Base-by-base conservation (phyloP, 2,888 invertebrate genomes). In the Thumatha senex region DNA sequence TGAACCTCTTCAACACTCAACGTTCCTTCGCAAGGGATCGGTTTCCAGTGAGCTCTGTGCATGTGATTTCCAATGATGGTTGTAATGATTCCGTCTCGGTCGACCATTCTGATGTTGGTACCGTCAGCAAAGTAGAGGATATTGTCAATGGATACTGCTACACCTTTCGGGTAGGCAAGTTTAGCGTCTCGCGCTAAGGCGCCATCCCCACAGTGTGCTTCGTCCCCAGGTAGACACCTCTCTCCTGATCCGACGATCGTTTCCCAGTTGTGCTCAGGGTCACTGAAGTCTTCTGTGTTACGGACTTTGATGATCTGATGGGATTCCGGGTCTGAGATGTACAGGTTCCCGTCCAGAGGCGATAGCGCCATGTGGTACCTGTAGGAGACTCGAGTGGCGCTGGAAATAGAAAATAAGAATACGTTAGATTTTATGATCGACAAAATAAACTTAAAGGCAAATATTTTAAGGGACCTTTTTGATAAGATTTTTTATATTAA, bases 361-460 rank as follows among this genome's bases (percentile, higher is more conserved):
- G 98, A 98, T 39, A 99, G 91, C 0, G 98, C 98, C 94, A 99
- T 96, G 90, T 98, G 98, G 84, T 99, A 99, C 49, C 98, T 96
- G 85, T 99, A 98, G 0, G 98, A 98, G 0, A 98, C 98, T 72
- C 98, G 94, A 0, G 98, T 97, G 15, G 97, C 97, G 78, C 98
- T 97, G 89, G 63, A 93, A 86, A 64, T 92, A 84, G 55, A 35
- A 53, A 52, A 48, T 11, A n/a, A n/a, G n/a, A 29, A 40, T 14
- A 31, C 9, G 15, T 46, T 36, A 36, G 29, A 9, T 15, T 42
- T 7, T 14, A 7, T 0, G 5, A 3, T 9, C 7, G 7, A n/a
- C n/a, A n/a, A 9, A 14, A 15, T 2, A 12, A 12, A 13, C 12
- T 35, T 8, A n/a, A n/a, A n/a, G n/a, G n/a, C n/a, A n/a, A n/a